These are phyloP conservation scores for Atethmia centrago DNA, from an alignment of 2,888 invertebrate genomes.

Conservation along the genomic window DNA sequence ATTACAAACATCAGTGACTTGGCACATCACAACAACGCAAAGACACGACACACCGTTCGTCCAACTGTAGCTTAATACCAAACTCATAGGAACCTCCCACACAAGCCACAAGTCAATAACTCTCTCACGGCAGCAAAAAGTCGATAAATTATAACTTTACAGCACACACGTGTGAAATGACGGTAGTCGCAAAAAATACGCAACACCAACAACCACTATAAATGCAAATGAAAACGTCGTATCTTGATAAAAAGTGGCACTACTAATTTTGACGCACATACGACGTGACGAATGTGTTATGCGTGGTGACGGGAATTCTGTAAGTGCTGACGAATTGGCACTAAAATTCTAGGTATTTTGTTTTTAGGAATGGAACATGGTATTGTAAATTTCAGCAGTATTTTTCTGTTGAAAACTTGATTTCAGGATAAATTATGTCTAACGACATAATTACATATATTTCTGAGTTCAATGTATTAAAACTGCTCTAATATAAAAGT, in stretches of 20 bases:
- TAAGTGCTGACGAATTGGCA: constrained; percentile 47
- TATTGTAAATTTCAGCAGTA: background rate
- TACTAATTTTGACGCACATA: constrained; percentile 36
- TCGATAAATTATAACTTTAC: constrained; percentile 57
- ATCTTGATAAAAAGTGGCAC: constrained; percentile 63
- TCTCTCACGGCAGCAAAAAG: constrained; percentile 42
- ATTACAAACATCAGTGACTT: background rate
- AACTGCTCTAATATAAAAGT: background rate
- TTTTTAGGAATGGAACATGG: background rate
- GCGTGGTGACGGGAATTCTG: constrained; percentile 25
- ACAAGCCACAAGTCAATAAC: constrained; percentile 44
- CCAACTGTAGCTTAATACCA: constrained; percentile 20
- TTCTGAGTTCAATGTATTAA: background rate
- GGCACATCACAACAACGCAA: background rate
- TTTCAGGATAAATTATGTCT: background rate
- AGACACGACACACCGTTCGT: background rate
- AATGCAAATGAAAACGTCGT: constrained; percentile 62
- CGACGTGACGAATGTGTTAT: constrained; percentile 42
- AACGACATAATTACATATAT: background rate
- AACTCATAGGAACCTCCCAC: constrained; percentile 1
- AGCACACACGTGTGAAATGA: constrained; percentile 57
- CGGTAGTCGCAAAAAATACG: constrained; percentile 52
- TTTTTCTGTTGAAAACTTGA: background rate
- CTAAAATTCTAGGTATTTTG: constrained; percentile 16
- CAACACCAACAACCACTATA: constrained; percentile 54